Base-by-base conservation (phyloP, 2,113 vertebrate genomes). In the Petrocephalus microphthalmus region DNA sequence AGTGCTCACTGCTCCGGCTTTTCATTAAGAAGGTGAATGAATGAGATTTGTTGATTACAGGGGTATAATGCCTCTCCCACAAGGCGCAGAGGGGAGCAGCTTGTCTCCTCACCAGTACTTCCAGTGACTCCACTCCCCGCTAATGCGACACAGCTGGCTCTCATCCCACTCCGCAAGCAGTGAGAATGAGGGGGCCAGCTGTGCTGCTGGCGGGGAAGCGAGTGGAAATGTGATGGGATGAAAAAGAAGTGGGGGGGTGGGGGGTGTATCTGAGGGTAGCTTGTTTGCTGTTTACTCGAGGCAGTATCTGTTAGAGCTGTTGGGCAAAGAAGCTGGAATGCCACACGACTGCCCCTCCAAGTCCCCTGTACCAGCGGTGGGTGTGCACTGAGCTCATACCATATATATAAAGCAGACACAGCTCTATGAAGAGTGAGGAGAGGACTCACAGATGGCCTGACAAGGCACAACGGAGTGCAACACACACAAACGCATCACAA, bases 211-310 rank as follows among this genome's bases (percentile, higher is more conserved):
- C 8, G 22, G 81, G 42, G 81, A 22, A 49, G 37, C 5, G n/a
- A 5, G 33, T 22, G 81, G 20, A 83, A 47, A 33, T 74, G 6
- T 5, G 29, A 37, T 19, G 71, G 42, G 71, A 42, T 42, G 71
- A 20, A 83, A 37, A 83, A 1, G 81, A 47, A 83, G 37, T n/a
- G 42, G 78, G 2, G 74, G 25, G 57, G 54, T 74, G 86, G 74
- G 8, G 84, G 20, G 45, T 83, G 15, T 42, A 85, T 71, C 85
- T 49, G 20, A 0, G 67, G 64, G 8, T 33, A 56, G 13, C 83
- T 87, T 87, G 56, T 60, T 87, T 64, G 51, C 85, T 45, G 54
- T 64, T 87, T 87, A 60, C 85, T 60, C 54, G 8, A 82, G 78
- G 60, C 64, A 47, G 20, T 64, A 87, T 64, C 45, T 37, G 37